Conservation (phyloP, 2,113 vertebrate species). For the Microtus ochrogaster region DNA sequence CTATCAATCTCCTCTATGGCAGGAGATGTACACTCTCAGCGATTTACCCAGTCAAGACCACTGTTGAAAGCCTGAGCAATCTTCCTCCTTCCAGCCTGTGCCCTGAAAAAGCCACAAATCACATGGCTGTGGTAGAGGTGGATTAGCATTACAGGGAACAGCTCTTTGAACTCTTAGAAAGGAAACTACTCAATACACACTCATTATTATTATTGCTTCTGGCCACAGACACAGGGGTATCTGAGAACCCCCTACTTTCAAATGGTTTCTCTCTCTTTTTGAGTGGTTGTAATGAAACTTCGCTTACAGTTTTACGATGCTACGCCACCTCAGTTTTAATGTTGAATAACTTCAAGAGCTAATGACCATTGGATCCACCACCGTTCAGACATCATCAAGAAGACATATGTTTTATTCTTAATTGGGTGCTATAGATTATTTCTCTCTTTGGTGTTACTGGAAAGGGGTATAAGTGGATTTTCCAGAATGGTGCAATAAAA, state of each 20-base stretch:
- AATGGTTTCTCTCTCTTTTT: background rate
- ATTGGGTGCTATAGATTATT: conserved; percentile 84
- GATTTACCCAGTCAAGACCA: conserved; percentile 9
- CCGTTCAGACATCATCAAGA: conserved; percentile 73
- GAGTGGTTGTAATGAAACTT: conserved; percentile 50
- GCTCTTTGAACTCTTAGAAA: conserved; percentile 56
- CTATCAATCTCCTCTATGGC: conserved; percentile 9
- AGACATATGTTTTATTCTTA: conserved; percentile 85
- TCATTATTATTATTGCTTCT: conserved; percentile 60
- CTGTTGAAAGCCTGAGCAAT: background rate
- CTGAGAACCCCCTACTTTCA: conserved; percentile 40
- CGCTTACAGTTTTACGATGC: background rate
- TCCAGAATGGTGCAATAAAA: conserved; percentile 86
- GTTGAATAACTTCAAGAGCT: conserved; percentile 67
- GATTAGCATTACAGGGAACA: conserved; percentile 58
- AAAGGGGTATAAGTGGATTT: conserved; percentile 83
- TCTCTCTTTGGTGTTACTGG: conserved; percentile 84
- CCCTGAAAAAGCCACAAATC: conserved; percentile 72
- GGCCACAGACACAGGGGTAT: conserved; percentile 33
- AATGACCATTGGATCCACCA: conserved; percentile 61
- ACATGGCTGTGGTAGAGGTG: background rate
- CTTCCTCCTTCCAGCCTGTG: conserved; percentile 12
- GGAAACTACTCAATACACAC: conserved; percentile 46
- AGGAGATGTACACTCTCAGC: conserved; percentile 21
- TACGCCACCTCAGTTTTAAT: conserved; percentile 52